Evolutionary conservation across 92 coral and sea anemone species (phyloP), one percentile per base, ranked within the genome.

Genomic region (Pocillopora grandis): DNA sequence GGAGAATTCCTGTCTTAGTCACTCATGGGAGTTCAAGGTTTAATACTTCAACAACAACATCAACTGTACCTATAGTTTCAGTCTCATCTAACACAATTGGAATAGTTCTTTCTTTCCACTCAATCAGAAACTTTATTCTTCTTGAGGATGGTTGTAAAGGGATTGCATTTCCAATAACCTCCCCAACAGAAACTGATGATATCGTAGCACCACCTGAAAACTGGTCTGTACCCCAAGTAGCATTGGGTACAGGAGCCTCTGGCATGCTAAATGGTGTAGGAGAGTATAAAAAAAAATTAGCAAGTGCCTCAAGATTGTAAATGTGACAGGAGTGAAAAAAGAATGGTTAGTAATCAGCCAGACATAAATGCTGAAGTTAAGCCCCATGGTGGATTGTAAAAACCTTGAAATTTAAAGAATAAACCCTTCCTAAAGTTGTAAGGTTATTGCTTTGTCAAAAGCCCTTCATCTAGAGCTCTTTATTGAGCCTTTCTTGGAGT

Each of bases 31-130:
- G 23, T 10, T 12, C 13, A 10, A 15, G 76, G 14, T 33, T 13
- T 31, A 71, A 71, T 7, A 12, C 13, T 13, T 33, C 10, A 8
- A n/a, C 13, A 66, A 6, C 10, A 6, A 66, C 70, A 20, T 55
- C 33, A 20, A 37, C 75, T 1, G 3, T 89, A 94, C 99, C 99
- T 68, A 96, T 91, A 67, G 99, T 88, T 79, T 92, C 96, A 20
- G 62, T 76, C 70, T 96, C 99, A 90, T 91, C 92, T 74, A 96
- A 70, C 19, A 83, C 72, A 56, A 96, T 75, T 18, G 99, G 90
- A 57, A 96, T 81, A 17, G 98, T 94, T 80, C 73, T 78, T 62
- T 94, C 99, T 71, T 87, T 90, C 99, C 99, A 96, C 83, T 94
- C 97, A 73, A 96, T 78, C 56, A 89, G 86, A 67, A 96, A 94